These are phyloP conservation scores for Myopa testacea DNA, from an alignment of 2,888 invertebrate genomes.

Conservation along the genomic window DNA sequence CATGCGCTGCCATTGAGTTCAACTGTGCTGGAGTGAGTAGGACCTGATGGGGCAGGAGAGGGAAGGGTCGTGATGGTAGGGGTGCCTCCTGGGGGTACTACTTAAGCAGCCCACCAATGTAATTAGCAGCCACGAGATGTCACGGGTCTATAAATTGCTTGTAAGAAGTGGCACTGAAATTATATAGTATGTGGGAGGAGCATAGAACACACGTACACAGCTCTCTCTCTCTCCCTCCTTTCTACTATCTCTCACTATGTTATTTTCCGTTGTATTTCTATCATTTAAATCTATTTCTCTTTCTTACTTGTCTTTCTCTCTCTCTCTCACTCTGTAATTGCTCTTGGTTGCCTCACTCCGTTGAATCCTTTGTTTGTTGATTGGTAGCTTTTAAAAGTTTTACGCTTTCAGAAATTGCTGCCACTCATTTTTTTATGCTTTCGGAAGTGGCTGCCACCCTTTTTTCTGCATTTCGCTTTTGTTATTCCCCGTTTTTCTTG, in stretches of 20 bases:
- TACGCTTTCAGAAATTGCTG: background rate
- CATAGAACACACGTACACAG: no score
- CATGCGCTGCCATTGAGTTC: background rate
- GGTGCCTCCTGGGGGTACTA: background rate
- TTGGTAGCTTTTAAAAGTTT: constrained; percentile 11
- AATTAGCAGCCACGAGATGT: constrained; percentile 29
- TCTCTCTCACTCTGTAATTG: background rate
- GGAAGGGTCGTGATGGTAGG: background rate
- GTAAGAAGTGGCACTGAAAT: constrained; percentile 9
- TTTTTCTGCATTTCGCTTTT: background rate
- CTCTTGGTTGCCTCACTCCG: background rate
- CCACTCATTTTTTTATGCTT: background rate
- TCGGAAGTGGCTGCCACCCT: background rate
- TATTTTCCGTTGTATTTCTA: no score
- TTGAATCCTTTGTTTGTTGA: background rate
- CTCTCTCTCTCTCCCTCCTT: no score
- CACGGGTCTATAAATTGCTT: constrained; percentile 27
- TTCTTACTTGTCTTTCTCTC: background rate
- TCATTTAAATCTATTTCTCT: no score
- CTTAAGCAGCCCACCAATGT: constrained; percentile 2
- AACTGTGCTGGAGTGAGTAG: background rate
- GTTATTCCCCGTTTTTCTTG: background rate
- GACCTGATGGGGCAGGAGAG: background rate
- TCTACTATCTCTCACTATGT: no score
- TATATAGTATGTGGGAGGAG: background rate